phyloP scores from a whole-genome alignment of 2,797 vertebrate genomes.

The Premnoplex brunnescens region DNA sequence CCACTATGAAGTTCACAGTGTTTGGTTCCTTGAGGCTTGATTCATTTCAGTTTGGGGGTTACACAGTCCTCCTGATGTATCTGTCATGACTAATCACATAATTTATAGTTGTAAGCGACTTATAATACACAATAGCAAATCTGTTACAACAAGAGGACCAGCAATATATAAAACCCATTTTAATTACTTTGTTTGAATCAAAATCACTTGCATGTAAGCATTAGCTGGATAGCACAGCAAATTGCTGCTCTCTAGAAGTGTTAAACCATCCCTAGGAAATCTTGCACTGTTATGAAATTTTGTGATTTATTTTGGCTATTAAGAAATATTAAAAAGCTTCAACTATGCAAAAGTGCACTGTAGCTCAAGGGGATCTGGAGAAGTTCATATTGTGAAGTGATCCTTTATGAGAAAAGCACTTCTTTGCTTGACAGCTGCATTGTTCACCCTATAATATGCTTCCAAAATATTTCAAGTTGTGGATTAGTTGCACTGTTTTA shows the following conservation, averaged over 20 bases:
- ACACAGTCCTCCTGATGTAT: neutral
- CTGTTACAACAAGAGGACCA: slow-evolving; percentile 9
- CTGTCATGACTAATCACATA: neutral
- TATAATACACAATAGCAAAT: neutral
- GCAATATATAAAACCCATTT: slow-evolving; percentile 30
- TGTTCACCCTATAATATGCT: slow-evolving; percentile 36
- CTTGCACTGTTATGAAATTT: slow-evolving; percentile 46
- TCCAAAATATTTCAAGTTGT: slow-evolving; percentile 62
- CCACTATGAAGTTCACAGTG: neutral
- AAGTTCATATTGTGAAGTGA: slow-evolving; percentile 25
- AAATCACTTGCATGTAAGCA: slow-evolving; percentile 32
- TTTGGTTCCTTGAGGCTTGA: neutral
- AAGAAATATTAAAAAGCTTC: slow-evolving; percentile 64
- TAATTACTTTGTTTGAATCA: slow-evolving; percentile 20
- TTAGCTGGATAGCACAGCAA: slow-evolving; percentile 40
- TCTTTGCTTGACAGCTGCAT: slow-evolving; percentile 46
- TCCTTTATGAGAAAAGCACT: slow-evolving; percentile 47
- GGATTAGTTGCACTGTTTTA: slow-evolving; percentile 64
- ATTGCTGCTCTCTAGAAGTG: slow-evolving; percentile 32
- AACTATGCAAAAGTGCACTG: slow-evolving; percentile 16
- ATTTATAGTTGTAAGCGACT: neutral
- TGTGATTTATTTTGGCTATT: slow-evolving; percentile 66
- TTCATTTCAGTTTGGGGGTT: neutral
- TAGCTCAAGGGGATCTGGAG: slow-evolving; percentile 2
- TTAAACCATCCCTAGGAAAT: slow-evolving; percentile 53